Evolutionary conservation across 2,888 invertebrate genomes (phyloP), one percentile per base, ranked within the genome.

Genomic region (Pammene aurita): DNA sequence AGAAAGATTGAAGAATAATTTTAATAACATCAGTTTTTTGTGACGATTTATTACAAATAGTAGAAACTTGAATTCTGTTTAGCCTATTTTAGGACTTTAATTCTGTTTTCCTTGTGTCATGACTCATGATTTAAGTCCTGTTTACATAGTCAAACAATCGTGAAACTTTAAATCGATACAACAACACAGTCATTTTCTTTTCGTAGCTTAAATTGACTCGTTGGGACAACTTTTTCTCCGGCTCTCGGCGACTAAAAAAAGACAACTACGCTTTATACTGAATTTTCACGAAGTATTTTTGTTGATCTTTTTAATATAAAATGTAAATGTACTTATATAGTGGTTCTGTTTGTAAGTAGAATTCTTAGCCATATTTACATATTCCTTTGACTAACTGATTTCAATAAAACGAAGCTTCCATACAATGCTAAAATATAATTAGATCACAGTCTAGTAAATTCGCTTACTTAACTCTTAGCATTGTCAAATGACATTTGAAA

Each of bases 141-240:
- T 26, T 26, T 26, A 26, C 26, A 4, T 26, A 26, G 26, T 26
- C 4, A 26, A 26, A 26, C 26, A 26, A 26, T 26, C 26, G 26
- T 26, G 26, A 26, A 26, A 26, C 26, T 26, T 26, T 26, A 26
- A 26, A 26, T 26, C 26, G 26, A 55, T 68, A 56, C 26, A 63
- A 57, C 42, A 14, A 44, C n/a, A 13, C 46, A 57, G 42, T 50
- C 57, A 63, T 82, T 80, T 78, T 74, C 76, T 83, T 80, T 84
- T 83, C 78, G 81, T 86, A 90, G 90, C 85, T 90, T 90, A 87
- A 89, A 90, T 89, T 87, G 88, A 90, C 88, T 90, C 89, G 81
- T 80, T 77, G 80, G 83, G 87, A 87, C 83, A 88, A 89, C 82
- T 88, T 89, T n/a, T 80, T 75, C 81, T 83, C 77, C 75, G 83